Evolutionary conservation across 1,140 invertebrate genomes (phyloP), one percentile per base, ranked within the genome.

Genomic region (Tetragnatha versicolor): DNA sequence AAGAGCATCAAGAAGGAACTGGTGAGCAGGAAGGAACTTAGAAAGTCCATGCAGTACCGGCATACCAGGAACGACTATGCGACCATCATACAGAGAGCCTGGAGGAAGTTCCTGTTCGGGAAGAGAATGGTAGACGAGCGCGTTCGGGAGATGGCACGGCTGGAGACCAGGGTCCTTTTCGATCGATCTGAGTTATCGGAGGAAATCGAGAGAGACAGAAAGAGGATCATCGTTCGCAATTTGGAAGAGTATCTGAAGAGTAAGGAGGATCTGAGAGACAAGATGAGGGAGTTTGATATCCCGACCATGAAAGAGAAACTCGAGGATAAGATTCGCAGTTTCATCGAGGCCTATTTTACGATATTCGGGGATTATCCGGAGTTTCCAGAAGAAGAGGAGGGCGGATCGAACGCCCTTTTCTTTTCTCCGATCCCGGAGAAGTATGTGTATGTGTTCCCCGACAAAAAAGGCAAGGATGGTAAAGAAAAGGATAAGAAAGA

Each of bases 271-370:
- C 9, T 77, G 31, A 51, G 42, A 25, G 2, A 53, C 14, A 35
- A 66, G 9, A 51, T 77, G 60, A 22, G 65, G 20, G 39, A 22
- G n/a, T 53, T 65, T 42, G 17, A 53, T 6, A 47, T n/a, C 29
- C 45, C 61, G 5, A 53, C 10, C 29, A 39, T 77, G 60, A 55
- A 42, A 35, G 73, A 77, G 42, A 35, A 65, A 35, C 37, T 77
- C n/a, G 73, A 77, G 17, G 73, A 65, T 1, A 77, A 53, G 42
- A 77, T 77, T 39, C 45, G 60, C 17, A 9, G 2, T 20, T 77
- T 53, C 55, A 29, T 77, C 25, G 33, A 77, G 9, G 22, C 53
- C 27, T 66, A 77, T 22, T 33, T 39, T 5, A 47, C 51, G 20
- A 27, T 53, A 5, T 27, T 55, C 5, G 61, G 61, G 42, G 17